These are phyloP conservation scores for Anthoscopus minutus DNA, from an alignment of 2,113 vertebrate genomes.

Conservation along the genomic window DNA sequence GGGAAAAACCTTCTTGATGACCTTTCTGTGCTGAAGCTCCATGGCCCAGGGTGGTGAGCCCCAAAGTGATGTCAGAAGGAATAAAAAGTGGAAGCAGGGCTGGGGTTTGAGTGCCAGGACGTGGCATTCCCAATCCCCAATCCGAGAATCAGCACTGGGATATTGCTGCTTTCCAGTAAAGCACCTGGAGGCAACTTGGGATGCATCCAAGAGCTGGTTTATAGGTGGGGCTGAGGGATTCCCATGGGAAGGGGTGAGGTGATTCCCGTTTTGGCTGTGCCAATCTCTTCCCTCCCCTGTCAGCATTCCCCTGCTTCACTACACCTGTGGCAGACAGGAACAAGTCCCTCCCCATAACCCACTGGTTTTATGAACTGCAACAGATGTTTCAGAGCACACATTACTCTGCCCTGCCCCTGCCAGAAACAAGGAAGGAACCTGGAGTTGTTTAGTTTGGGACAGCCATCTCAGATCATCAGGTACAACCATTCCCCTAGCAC, in stretches of 20 bases:
- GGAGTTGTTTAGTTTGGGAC: background rate
- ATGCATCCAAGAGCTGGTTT: background rate
- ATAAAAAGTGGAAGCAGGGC: background rate
- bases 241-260: background rate
- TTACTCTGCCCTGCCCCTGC: background rate
- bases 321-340: background rate
- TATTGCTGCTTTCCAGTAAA: background rate
- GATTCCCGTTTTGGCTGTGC: background rate
- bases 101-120: background rate
- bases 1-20: background rate
- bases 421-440: background rate
- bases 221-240: background rate
- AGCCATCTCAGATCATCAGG: background rate
- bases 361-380: background rate
- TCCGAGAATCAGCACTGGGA: background rate
- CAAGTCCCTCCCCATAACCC: rapidly evolving
- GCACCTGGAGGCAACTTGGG: background rate
- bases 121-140: background rate
- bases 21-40: background rate
- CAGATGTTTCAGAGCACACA: background rate
- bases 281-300: background rate
- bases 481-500: background rate
- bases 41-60: rapidly evolving
- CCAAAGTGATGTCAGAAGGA: background rate
- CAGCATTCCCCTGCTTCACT: background rate